Base-by-base conservation (phyloP, 2,888 invertebrate species). In the Lasioglossum lativentre region DNA sequence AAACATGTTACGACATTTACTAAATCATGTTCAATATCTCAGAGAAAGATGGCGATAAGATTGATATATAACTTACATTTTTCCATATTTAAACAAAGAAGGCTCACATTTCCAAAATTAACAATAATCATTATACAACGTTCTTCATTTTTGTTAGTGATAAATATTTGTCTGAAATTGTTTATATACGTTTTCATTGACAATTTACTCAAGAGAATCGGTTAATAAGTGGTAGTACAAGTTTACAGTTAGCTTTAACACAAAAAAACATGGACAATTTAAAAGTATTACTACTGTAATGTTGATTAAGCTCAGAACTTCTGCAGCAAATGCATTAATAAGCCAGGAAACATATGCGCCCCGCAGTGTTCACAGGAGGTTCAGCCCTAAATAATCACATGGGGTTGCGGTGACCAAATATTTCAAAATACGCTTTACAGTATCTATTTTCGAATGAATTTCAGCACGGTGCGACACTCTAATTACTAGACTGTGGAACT, bases 311-410 rank as follows among this genome's bases (percentile, higher is more conserved):
- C 52, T n/a, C 38, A 23, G 42, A 83, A 66, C 76, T 73, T 59
- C 42, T 42, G 34, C 34, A 72, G 83, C 56, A 83, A 82, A 83
- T 73, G 76, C 72, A 76, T 83, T 83, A 83, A 56, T 72, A 52
- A 56, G 63, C 52, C 38, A 19, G 38, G 27, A 42, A 83, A 76
- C 83, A 83, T 83, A 83, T 83, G 83, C 40, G 83, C 14, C 71
- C 42, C 27, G 16, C 40, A 63, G 63, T 72, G 75, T 82, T n/a
- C 75, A 75, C 42, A 52, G 83, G 14, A n/a, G 52, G 82, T 52
- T 66, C 10, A 47, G 59, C 76, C 83, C 66, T 83, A 82, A 83
- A 83, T 83, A 83, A 83, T 83, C 76, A 72, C 52, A 38, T 63
- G 63, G 72, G 83, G 83, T 83, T 73, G 38, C 16, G 72, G 12